These are phyloP conservation scores for Dendropsophus ebraccatus DNA, from an alignment of 2,113 vertebrate genomes.

Conservation along the genomic window DNA sequence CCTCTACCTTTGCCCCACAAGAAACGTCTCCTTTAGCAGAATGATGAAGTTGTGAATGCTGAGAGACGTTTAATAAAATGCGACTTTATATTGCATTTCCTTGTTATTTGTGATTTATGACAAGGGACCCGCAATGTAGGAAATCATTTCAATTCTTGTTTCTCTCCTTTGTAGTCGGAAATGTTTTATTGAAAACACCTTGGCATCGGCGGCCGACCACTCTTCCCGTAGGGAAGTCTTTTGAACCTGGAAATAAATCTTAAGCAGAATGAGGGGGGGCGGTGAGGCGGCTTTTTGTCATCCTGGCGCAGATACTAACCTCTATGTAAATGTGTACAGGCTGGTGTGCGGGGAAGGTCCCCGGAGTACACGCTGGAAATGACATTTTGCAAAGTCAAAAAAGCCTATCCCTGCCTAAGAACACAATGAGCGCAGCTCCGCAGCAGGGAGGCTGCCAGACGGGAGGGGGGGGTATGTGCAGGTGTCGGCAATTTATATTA, in stretches of 20 bases:
- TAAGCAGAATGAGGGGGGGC: slow-evolving; percentile 3
- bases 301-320: slow-evolving; percentile 53
- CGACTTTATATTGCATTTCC: slow-evolving; percentile 62
- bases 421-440: slow-evolving; percentile 60
- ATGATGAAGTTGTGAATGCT: slow-evolving; percentile 64
- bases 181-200: slow-evolving; percentile 62
- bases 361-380: slow-evolving; percentile 61
- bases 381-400: slow-evolving; percentile 67
- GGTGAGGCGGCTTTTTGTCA: slow-evolving; percentile 34
- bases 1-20: slow-evolving; percentile 42
- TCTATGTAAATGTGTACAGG: slow-evolving; percentile 55
- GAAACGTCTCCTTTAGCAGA: slow-evolving; percentile 54
- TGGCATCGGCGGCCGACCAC: slow-evolving; percentile 21
- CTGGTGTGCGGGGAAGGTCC: slow-evolving; percentile 54
- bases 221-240: slow-evolving; percentile 60
- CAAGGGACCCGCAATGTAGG: slow-evolving; percentile 47
- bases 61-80: slow-evolving; percentile 63
- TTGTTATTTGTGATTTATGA: slow-evolving; percentile 65
- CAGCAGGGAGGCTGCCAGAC: too few species aligned
- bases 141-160: slow-evolving; percentile 60
- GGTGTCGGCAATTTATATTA: slow-evolving; percentile 1
- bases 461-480: too few species aligned
- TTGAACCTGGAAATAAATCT: slow-evolving; percentile 63
- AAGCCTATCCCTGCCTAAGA: slow-evolving; percentile 52
- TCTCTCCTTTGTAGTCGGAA: slow-evolving; percentile 55